phyloP scores from a whole-genome alignment of 2,888 invertebrate species.

The Oligia strigilis region DNA sequence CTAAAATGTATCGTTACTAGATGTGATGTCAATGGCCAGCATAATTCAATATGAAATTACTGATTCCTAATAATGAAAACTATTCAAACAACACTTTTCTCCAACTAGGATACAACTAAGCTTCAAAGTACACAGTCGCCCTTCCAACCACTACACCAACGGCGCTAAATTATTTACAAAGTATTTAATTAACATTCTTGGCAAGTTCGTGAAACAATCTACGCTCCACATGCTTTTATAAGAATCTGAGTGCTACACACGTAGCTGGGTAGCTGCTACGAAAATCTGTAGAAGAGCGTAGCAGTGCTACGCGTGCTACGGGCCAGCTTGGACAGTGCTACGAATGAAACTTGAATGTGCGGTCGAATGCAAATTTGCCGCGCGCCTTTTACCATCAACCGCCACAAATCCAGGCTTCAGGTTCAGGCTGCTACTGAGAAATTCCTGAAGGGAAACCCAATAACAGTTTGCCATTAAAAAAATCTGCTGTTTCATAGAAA shows the following conservation, averaged over 20 bases:
- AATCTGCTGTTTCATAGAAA: too few species aligned
- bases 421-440: too few species aligned
- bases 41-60: neutral
- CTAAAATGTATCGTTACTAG: neutral
- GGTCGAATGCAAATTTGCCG: conserved; percentile 4
- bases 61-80: too few species aligned
- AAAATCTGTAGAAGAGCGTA: conserved; percentile 40
- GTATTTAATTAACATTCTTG: conserved; percentile 64
- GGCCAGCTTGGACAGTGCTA: conserved; percentile 1
- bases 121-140: conserved; percentile 1
- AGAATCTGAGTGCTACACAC: conserved; percentile 58
- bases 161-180: conserved; percentile 50
- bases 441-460: too few species aligned
- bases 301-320: conserved; percentile 34
- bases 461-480: too few species aligned
- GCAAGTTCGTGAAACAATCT: conserved; percentile 60
- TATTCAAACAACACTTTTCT: neutral
- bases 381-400: too few species aligned
- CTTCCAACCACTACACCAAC: conserved; percentile 22
- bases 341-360: neutral
- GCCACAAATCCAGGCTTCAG: too few species aligned
- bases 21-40: neutral
- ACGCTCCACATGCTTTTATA: conserved; percentile 53
- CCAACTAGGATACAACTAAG: neutral
- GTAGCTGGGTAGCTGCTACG: conserved; percentile 47